Evolutionary conservation across 2,113 vertebrate species (phyloP).

Genomic region (Candoia aspera): DNA sequence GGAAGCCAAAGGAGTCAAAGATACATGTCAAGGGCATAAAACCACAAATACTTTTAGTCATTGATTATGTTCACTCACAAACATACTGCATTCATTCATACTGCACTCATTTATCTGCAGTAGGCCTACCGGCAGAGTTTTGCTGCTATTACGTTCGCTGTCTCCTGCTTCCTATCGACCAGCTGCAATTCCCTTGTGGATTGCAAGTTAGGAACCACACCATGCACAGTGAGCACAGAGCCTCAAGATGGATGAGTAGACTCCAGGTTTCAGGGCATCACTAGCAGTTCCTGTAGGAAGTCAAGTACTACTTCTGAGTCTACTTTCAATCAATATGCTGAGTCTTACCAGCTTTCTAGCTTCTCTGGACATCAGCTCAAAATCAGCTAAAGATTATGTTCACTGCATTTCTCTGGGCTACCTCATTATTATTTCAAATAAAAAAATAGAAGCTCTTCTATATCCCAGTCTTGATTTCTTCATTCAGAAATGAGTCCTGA

Average conservation of each 20-base stretch:
- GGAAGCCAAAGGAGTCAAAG: not conserved
- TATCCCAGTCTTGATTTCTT: not conserved
- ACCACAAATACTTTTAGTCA: not conserved
- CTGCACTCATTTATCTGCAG: not conserved
- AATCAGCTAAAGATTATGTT: conserved; percentile 30
- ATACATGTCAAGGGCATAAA: not conserved
- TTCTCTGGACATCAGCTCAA: not conserved
- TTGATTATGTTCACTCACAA: not conserved
- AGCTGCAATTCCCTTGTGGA: not conserved
- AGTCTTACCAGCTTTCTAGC: not conserved
- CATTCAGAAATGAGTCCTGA: not conserved
- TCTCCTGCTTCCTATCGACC: not conserved
- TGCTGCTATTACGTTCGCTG: not conserved
- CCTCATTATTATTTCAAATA: not conserved
- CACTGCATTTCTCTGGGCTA: not conserved
- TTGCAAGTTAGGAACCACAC: not conserved
- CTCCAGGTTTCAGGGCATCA: not conserved
- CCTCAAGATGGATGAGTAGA: not conserved
- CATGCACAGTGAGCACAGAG: not conserved
- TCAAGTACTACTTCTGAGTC: not conserved
- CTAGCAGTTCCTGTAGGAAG: not conserved
- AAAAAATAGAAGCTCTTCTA: not conserved
- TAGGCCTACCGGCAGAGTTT: not conserved
- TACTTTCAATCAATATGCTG: too few species aligned
- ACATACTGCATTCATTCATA: not conserved